Evolutionary conservation across 2,797 vertebrate genomes (phyloP).

Genomic region (Lacerta bilineata): DNA sequence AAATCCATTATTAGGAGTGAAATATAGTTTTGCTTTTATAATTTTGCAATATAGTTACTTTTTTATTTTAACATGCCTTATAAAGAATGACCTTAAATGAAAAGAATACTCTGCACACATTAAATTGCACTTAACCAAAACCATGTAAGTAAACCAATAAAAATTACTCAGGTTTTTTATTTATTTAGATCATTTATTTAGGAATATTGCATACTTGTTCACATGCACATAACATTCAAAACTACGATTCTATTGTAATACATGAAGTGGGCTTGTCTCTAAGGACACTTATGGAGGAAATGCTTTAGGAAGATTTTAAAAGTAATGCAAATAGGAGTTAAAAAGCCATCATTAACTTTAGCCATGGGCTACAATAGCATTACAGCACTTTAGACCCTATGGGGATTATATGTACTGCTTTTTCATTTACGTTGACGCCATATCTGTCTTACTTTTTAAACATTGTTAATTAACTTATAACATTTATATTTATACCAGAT

Average conservation of each 20-base stretch:
- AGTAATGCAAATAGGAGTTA: slow-evolving; percentile 54
- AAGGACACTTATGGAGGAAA: slow-evolving; percentile 60
- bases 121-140: slow-evolving; percentile 82
- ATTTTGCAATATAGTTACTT: slow-evolving; percentile 80
- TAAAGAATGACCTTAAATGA: slow-evolving; percentile 83
- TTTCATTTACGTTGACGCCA: slow-evolving; percentile 63
- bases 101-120: slow-evolving; percentile 73
- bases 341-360: slow-evolving; percentile 53
- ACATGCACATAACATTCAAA: slow-evolving; percentile 63
- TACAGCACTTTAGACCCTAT: slow-evolving; percentile 67
- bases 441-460: slow-evolving; percentile 79
- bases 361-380: slow-evolving; percentile 66
- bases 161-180: slow-evolving; percentile 81
- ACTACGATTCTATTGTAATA: slow-evolving; percentile 56
- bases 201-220: slow-evolving; percentile 66
- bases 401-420: slow-evolving; percentile 68
- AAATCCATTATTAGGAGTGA: slow-evolving; percentile 76
- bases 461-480: slow-evolving; percentile 71
- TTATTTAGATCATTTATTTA: slow-evolving; percentile 72
- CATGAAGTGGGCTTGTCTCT: slow-evolving; percentile 63
- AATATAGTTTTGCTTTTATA: slow-evolving; percentile 76
- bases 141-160: slow-evolving; percentile 70
- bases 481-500: slow-evolving; percentile 75
- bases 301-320: slow-evolving; percentile 49
- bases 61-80: slow-evolving; percentile 84